Evolutionary conservation across 2,113 vertebrate species (phyloP).

Genomic region (Isurus oxyrinchus): DNA sequence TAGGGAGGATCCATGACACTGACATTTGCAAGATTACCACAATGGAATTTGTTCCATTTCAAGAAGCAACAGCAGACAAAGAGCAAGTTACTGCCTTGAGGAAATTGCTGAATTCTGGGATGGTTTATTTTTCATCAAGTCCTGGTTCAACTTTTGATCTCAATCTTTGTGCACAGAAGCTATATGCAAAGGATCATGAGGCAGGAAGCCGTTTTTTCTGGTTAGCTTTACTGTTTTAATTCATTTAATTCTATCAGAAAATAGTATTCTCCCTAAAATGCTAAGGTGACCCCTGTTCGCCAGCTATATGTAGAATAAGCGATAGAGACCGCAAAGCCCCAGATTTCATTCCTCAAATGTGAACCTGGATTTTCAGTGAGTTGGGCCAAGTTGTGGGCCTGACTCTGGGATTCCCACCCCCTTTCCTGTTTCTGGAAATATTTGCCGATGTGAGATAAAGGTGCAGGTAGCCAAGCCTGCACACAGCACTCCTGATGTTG

Average conservation of each 20-base stretch:
- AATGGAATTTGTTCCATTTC: conserved; percentile 64
- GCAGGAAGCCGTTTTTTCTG: conserved; percentile 65
- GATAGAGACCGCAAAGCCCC: background rate
- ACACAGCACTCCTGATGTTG: background rate
- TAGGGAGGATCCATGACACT: conserved; percentile 64
- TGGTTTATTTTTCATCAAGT: conserved; percentile 65
- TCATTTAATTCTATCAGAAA: background rate
- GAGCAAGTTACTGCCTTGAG: conserved; percentile 56
- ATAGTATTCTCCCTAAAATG: background rate
- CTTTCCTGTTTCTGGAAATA: background rate
- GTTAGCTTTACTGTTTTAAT: conserved; percentile 50
- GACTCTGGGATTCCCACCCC: background rate
- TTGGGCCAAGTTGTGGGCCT: background rate
- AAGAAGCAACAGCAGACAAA: conserved; percentile 62
- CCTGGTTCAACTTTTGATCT: conserved; percentile 62
- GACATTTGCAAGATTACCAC: conserved; percentile 69
- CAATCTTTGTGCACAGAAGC: conserved; percentile 64
- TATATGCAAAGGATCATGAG: conserved; percentile 54
- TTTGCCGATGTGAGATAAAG: background rate
- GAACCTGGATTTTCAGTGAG: background rate
- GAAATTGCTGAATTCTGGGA: conserved; percentile 64
- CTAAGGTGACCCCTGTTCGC: background rate
- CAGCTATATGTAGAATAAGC: background rate
- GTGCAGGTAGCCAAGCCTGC: background rate
- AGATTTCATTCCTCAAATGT: background rate